phyloP scores from a whole-genome alignment of 2,113 vertebrate genomes.

The Lophochroa leadbeateri region DNA sequence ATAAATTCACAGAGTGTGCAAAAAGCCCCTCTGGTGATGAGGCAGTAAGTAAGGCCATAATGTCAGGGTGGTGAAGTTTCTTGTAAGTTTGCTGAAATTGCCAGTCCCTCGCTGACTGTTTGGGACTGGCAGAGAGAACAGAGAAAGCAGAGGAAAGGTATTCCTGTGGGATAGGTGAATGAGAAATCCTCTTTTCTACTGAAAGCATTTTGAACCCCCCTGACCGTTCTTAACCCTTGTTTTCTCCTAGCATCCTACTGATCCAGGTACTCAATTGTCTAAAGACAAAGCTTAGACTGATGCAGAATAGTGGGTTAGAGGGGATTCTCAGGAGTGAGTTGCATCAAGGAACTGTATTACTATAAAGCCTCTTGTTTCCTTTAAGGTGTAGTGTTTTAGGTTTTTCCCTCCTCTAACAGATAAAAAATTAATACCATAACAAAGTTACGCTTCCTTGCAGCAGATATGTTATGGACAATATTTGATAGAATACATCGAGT shows the following conservation, averaged over 20 bases:
- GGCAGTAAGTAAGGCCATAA: not conserved
- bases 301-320: not conserved
- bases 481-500: not conserved
- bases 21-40: accelerated
- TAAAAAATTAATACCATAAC: not conserved
- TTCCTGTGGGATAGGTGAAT: accelerated
- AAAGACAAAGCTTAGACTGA: not conserved
- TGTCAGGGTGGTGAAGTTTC: not conserved
- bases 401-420: not conserved
- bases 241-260: not conserved
- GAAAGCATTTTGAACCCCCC: not conserved
- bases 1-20: not conserved
- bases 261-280: not conserved
- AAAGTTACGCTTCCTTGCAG: not conserved
- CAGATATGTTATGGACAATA: not conserved
- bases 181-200: not conserved
- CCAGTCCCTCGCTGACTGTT: not conserved
- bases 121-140: not conserved
- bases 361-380: not conserved
- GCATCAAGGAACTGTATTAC: not conserved
- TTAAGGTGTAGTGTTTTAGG: not conserved
- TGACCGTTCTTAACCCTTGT: not conserved
- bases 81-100: not conserved
- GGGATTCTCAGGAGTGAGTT: not conserved
- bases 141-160: not conserved